phyloP scores from a whole-genome alignment of 2,113 vertebrate genomes.

The Turdus rufiventris region DNA sequence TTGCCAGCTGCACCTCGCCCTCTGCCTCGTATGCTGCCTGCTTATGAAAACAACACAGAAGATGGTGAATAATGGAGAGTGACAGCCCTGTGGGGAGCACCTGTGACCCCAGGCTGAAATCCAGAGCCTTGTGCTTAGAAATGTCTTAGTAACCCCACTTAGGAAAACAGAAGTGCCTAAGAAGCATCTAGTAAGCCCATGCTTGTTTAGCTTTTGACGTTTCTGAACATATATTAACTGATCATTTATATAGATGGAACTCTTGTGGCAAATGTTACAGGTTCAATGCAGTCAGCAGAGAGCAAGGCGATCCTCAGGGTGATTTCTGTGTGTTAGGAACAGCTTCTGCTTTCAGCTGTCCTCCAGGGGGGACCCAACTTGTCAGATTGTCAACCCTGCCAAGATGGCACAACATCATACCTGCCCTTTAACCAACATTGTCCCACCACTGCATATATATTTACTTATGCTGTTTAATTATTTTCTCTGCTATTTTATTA shows the following conservation, averaged over 20 bases:
- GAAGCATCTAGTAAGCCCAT: not conserved
- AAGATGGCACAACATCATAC: not conserved
- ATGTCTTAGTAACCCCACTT: not conserved
- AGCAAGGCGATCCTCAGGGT: not conserved
- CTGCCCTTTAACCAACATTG: not conserved
- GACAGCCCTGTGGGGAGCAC: rapidly evolving
- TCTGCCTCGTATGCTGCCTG: constrained; percentile 98
- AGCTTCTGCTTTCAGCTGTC: not conserved
- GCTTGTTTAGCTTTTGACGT: not conserved
- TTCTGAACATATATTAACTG: not conserved
- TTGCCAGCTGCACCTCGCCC: constrained; percentile 91
- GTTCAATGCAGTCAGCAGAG: not conserved
- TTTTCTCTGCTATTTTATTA: not conserved
- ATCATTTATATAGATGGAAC: not conserved
- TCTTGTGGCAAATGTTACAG: not conserved
- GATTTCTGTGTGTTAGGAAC: not conserved
- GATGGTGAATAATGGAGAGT: constrained; percentile 33
- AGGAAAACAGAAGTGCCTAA: not conserved
- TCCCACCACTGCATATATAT: not conserved
- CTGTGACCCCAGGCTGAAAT: not conserved
- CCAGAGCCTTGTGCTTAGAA: not conserved
- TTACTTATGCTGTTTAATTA: not conserved
- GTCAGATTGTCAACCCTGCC: not conserved
- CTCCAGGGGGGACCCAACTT: not conserved
- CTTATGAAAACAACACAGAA: constrained; percentile 84